Base-by-base conservation (phyloP, 2,797 vertebrate genomes). In the Gallirallus australis region DNA sequence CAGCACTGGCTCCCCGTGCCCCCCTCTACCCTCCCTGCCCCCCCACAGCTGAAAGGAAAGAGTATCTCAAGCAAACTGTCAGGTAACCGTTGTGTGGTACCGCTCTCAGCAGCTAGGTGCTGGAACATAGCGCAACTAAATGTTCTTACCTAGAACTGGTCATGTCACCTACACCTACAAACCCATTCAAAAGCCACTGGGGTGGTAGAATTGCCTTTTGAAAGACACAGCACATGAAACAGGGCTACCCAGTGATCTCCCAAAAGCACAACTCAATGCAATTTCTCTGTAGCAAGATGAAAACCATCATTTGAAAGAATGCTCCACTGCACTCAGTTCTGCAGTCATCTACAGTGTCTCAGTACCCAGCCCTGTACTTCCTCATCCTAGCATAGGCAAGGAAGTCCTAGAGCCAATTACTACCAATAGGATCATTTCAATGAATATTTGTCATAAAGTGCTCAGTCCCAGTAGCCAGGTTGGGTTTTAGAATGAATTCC, bases 151-250 rank as follows among this genome's bases (percentile, higher is more conserved):
- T 40, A 23, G 27, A 71, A 13, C 53, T 50, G 33, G 31, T 77
- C 45, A 31, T 16, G 53, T 40, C 72, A 70, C 27, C 47, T 82
- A 33, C 27, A 68, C 6, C 61, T 82, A 21, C 18, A 89, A n/a
- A 81, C 89, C 30, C 71, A 59, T 39, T 76, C 40, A 72, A 96
- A 81, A 82, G 40, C 64, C 83, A 82, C 33, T 75, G 37, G 54
- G 54, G 63, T 77, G 57, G 61, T 57, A 94, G n/a, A 87, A 94
- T 66, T 92, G n/a, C 78, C 57, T 59, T 80, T 88, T 81, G 37
- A 59, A 84, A 94, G 37, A 71, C 27, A 70, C 19, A 65, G 53
- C 37, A 52, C 24, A 71, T 52, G 35, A 86, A 87, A 59, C 18
- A 69, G 27, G 11, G 17, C 27, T 85, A 70, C 37, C 31, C n/a